A percentile compares a stretch with the other conserved stretches of the same genome.
phyloP scores from a whole-genome alignment of 2,113 vertebrate genomes.

The Psophia crepitans region DNA sequence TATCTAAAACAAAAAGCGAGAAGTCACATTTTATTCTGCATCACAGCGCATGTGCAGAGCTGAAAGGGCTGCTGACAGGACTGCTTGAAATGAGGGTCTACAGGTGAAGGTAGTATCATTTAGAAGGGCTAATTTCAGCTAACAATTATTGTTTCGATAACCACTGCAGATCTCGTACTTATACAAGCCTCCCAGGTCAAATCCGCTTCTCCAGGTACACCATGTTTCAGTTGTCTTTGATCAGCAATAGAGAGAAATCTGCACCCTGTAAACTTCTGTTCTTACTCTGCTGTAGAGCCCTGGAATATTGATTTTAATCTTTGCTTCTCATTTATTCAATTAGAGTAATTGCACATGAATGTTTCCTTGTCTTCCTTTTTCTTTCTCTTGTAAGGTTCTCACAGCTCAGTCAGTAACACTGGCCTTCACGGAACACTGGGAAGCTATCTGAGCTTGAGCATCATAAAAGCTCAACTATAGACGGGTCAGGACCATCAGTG shows the following conservation, averaged over 20 bases:
- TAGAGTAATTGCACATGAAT: not conserved
- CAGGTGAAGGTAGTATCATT: not conserved
- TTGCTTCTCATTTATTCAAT: not conserved
- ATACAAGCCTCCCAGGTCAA: not conserved
- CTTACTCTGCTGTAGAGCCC: not conserved
- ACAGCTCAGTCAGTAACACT: no score
- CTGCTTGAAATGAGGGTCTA: not conserved
- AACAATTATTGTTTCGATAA: not conserved
- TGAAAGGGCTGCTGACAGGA: not conserved
- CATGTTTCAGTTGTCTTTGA: not conserved
- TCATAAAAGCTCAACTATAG: fast-evolving
- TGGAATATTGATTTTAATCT: not conserved
- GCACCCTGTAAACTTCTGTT: not conserved
- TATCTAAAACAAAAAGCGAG: not conserved
- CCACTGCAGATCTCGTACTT: not conserved
- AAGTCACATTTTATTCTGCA: not conserved
- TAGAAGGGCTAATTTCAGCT: not conserved
- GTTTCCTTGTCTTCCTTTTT: not conserved
- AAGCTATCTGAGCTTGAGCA: not conserved
- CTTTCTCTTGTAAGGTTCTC: not conserved
- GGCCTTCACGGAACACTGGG: not conserved
- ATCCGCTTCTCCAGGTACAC: not conserved
- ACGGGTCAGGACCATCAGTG: not conserved
- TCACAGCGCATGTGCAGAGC: not conserved
- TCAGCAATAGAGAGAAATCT: not conserved